phyloP scores from a whole-genome alignment of 2,797 vertebrate species.

The Enteromius fasciolatus region DNA sequence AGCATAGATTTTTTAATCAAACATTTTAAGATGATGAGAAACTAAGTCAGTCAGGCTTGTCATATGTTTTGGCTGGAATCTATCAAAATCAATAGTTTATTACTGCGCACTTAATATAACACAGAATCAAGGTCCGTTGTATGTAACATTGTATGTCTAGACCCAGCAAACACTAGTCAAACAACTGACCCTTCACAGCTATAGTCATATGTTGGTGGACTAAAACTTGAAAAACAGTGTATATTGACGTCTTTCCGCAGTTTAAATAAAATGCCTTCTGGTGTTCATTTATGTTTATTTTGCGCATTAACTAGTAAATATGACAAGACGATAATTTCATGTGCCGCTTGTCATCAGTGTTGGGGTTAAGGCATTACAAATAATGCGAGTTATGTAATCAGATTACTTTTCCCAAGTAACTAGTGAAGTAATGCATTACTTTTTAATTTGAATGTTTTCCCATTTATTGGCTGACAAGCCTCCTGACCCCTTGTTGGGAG shows the following conservation, averaged over 20 bases:
- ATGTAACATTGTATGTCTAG: slow-evolving; percentile 11
- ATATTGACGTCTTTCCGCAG: not conserved
- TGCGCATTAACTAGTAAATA: not conserved
- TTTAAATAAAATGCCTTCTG: not conserved
- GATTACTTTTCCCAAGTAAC: too few relatives aligned
- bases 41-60: not conserved
- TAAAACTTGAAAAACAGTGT: not conserved
- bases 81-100: slow-evolving; percentile 8
- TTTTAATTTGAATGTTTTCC: too few relatives aligned
- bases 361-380: too few relatives aligned
- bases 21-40: not conserved
- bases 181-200: not conserved
- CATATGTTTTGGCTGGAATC: not conserved
- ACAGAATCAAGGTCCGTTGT: not conserved
- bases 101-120: not conserved
- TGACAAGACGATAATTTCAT: not conserved
- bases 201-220: not conserved
- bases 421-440: too few relatives aligned
- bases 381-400: too few relatives aligned
- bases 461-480: too few relatives aligned
- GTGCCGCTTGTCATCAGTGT: not conserved
- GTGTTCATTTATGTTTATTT: not conserved
- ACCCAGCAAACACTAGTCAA: slow-evolving; percentile 23
- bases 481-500: too few relatives aligned
- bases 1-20: not conserved